Evolutionary conservation across 2,888 invertebrate species (phyloP), one percentile per base, ranked within the genome.

Genomic region (Steinernema scapterisci): DNA sequence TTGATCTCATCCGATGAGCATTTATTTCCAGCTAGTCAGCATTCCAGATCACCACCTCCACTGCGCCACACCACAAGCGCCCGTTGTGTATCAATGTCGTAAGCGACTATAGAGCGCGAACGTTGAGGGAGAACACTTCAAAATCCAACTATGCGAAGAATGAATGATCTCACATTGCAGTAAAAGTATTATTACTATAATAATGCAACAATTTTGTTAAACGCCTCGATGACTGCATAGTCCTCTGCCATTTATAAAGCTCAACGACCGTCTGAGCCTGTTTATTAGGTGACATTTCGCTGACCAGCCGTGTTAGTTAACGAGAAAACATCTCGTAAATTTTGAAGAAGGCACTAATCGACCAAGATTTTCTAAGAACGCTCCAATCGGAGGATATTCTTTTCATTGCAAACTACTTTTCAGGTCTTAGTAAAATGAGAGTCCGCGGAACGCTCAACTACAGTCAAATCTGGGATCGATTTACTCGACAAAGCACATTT

Each of bases 401-500:
- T 11, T 45, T 11, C 31, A 70, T n/a, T n/a, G n/a, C n/a, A 52
- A 23, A 52, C 21, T 3, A 2, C 5, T 70, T 71, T 71, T 6
- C 25, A 71, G 51, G 71, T 27, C 27, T 71, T 44, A 48, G 63
- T 31, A 63, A 63, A n/a, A 63, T 63, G 63, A 63, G 63, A 31
- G 63, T 63, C 2, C 46, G 71, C 6, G 31, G 71, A 71, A 71
- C 46, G 11, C 51, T 71, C 73, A 79, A 83, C 73, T 83, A 79
- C 77, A 78, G 77, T 25, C 76, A 81, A 71, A 78, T 86, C 31
- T 52, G 78, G 45, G 56, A 79, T 11, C 74, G 81, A 31, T 84
- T 83, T 72, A 80, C 80, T 45, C 73, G 78, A 31, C 84, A 85
- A 44, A 80, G 80, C 2, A 85, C 85, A 48, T 82, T 85, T 72